Evolutionary conservation across 1,140 invertebrate species (phyloP).

Genomic region (Zeugodacus cucurbitae): DNA sequence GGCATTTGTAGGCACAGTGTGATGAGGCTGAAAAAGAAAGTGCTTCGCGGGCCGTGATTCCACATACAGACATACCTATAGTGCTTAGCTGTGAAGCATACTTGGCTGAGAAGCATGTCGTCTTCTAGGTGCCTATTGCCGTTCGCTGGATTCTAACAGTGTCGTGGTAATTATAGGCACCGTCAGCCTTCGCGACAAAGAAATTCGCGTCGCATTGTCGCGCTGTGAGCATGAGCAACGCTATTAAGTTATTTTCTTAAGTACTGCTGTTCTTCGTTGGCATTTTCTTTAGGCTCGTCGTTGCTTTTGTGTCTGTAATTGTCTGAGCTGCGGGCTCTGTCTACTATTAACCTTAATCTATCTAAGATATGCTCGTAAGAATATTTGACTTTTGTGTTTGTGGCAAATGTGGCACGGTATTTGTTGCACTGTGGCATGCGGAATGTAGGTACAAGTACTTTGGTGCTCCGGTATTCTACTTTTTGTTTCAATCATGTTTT

Average conservation of each 20-base stretch:
- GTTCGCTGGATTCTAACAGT: not conserved
- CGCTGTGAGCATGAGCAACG: not conserved
- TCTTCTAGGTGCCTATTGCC: not conserved
- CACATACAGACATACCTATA: not conserved
- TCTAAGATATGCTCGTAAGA: not conserved
- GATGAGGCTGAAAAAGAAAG: slow-evolving; percentile 1
- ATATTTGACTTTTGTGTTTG: slow-evolving; percentile 19
- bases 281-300: not conserved
- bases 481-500: not conserved
- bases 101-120: not conserved
- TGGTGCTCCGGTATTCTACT: not conserved
- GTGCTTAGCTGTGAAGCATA: not conserved
- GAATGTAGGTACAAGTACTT: not conserved
- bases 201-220: not conserved
- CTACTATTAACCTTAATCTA: slow-evolving; percentile 10
- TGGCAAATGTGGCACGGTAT: not conserved
- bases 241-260: not conserved
- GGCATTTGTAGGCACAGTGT: not conserved
- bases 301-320: not conserved
- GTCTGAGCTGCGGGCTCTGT: not conserved
- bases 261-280: not conserved
- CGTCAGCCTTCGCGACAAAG: not conserved
- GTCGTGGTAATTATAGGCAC: not conserved
- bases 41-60: not conserved
- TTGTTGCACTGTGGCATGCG: not conserved